These are phyloP conservation scores for Lampropteryx suffumata DNA, from an alignment of 2,888 invertebrate genomes.

Conservation along the genomic window DNA sequence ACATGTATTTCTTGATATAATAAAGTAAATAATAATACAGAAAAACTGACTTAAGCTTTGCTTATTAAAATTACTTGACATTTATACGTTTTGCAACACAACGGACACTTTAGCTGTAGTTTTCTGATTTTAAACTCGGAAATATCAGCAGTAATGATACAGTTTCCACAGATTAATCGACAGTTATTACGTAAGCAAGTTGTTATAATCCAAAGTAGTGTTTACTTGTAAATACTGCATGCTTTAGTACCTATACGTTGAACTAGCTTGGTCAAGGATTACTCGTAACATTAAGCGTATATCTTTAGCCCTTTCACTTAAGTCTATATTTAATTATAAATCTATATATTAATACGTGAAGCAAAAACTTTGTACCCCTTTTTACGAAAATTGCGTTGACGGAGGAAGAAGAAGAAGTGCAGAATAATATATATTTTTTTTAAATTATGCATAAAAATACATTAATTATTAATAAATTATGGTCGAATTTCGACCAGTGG, in stretches of 20 bases:
- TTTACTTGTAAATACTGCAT: not conserved
- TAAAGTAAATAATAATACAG: not conserved
- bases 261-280: constrained; percentile 41
- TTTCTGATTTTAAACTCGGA: constrained; percentile 16
- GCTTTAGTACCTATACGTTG: constrained; percentile 7
- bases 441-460: no score
- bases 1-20: no score
- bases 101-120: constrained; percentile 16
- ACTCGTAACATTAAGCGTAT: constrained; percentile 41
- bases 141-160: constrained; percentile 27
- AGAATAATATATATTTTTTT: no score
- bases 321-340: no score
- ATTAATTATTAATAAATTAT: no score
- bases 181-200: constrained; percentile 5
- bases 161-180: constrained; percentile 16
- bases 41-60: not conserved
- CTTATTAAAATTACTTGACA: constrained; percentile 10
- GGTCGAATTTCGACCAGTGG: no score
- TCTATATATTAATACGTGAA: no score
- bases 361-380: no score
- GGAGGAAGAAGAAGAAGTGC: no score
- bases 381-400: no score
- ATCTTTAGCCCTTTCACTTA: constrained; percentile 29
- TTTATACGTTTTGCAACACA: constrained; percentile 12
- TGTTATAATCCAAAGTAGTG: not conserved